Evolutionary conservation across 2,797 vertebrate species (phyloP), one percentile per base, ranked within the genome.

Genomic region (Bryconaethiops microstoma): DNA sequence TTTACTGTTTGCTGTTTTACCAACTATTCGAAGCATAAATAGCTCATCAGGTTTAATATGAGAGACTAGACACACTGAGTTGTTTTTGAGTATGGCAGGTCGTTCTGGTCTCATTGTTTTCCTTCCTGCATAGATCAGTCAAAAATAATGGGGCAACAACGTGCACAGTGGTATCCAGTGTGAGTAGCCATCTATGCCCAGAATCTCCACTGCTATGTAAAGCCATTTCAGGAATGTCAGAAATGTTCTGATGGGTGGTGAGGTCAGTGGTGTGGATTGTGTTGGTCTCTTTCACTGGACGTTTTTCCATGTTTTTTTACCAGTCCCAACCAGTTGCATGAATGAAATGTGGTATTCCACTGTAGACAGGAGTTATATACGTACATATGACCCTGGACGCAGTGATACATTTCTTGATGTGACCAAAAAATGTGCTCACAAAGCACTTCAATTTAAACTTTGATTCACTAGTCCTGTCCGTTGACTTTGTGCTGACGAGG

Each of bases 221-320:
- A 88, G 79, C 85, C 83, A 87, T 76, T 86, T 84, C 83, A 39
- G 92, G 92, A 94, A 95, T 94, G 89, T 78, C 84, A 93, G 91
- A 90, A 90, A 94, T 94, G 92, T 72, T 79, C 68, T 90, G 88
- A 90, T 92, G 92, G 92, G 91, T 86, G 89, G 87, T 85, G 80
- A 87, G 82, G 83, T 78, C 3, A 71, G 55, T 82, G 65, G 45
- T 54, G 73, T 87, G 86, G 86, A 87, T 89, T 83, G 67, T 83
- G 77, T 60, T 50, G 70, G 40, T 62, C 55, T 63, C 17, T 63
- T 78, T 42, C 76, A 50, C 12, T 54, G 55, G 54, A 75, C 59
- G 16, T 29, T 12, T 52, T 59, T 23, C 35, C 17, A 6, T 25
- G 35, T 45, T 72, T 55, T 65, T 68, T 23, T 25, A 42, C 23